Conservation (phyloP, 2,797 vertebrate genomes). For the Anisognathus igniventris region DNA sequence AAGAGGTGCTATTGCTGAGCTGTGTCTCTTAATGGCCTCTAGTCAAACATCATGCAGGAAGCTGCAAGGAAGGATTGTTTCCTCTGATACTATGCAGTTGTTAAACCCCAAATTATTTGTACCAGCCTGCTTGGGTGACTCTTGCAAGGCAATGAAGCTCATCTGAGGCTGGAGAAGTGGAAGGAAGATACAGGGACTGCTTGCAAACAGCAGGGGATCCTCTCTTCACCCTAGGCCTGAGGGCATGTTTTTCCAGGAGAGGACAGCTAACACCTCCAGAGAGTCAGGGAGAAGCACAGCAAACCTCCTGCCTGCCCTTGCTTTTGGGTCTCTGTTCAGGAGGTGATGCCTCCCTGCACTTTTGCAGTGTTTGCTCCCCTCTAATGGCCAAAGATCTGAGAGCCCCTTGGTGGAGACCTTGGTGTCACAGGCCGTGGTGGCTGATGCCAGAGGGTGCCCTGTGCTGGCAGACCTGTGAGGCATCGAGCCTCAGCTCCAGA, state of each 20-base stretch:
- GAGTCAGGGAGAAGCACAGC: neutral
- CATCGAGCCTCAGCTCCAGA: neutral
- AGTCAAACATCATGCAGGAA: neutral
- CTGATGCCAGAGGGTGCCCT: neutral
- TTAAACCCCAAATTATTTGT: neutral
- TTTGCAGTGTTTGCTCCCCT: neutral
- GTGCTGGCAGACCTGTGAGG: neutral
- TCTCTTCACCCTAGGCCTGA: neutral
- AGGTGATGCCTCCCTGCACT: neutral
- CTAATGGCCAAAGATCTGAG: neutral
- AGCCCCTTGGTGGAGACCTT: neutral
- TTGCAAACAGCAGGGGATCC: neutral
- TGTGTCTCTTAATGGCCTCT: neutral
- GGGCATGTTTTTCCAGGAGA: neutral
- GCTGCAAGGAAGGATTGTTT: neutral
- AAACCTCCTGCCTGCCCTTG: neutral
- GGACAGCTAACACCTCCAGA: neutral
- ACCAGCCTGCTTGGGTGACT: neutral
- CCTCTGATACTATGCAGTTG: neutral
- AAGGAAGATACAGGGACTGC: neutral
- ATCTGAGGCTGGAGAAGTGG: neutral
- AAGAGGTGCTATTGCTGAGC: neutral
- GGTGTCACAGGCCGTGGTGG: neutral
- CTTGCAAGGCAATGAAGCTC: neutral
- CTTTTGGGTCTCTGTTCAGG: neutral